Percentiles rank a stretch among this genome's conserved stretches.
Evolutionary conservation across 2,888 invertebrate genomes (phyloP).

Genomic region (Proisotoma minuta): DNA sequence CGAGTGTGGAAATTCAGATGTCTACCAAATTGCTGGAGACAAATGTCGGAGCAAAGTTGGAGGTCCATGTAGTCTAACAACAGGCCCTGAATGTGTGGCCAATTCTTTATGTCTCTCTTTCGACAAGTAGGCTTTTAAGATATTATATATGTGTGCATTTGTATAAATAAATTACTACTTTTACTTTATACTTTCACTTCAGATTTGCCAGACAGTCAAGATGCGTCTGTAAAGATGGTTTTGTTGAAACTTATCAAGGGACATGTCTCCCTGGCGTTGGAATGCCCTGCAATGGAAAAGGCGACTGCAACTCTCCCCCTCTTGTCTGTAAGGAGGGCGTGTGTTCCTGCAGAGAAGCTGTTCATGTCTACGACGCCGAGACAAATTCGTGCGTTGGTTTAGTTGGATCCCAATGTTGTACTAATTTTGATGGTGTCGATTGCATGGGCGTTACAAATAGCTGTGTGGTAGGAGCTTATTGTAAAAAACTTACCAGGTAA

Average conservation of each 20-base stretch:
- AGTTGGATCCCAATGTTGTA: slow-evolving; percentile 26
- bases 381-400: slow-evolving; percentile 22
- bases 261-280: slow-evolving; percentile 23
- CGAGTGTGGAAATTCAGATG: slow-evolving; percentile 30
- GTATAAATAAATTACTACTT: too few relatives aligned
- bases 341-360: slow-evolving; percentile 27
- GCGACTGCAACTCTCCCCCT: slow-evolving; percentile 25
- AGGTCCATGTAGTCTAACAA: slow-evolving; percentile 22
- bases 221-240: slow-evolving; percentile 30
- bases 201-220: slow-evolving; percentile 19
- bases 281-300: slow-evolving; percentile 25
- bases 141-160: too few relatives aligned
- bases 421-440: slow-evolving; percentile 18
- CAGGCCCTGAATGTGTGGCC: slow-evolving; percentile 22
- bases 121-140: slow-evolving; percentile 12
- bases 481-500: slow-evolving; percentile 22
- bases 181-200: too few relatives aligned
- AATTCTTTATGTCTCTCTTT: slow-evolving; percentile 27
- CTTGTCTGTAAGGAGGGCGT: slow-evolving; percentile 33
- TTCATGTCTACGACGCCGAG: slow-evolving; percentile 17
- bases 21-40: slow-evolving; percentile 22
- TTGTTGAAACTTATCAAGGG: slow-evolving; percentile 21
- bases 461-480: slow-evolving; percentile 27
- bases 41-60: slow-evolving; percentile 27
- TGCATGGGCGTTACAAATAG: slow-evolving; percentile 24